Conservation (phyloP, 2,113 vertebrate genomes). For the Microcebus griseorufus region DNA sequence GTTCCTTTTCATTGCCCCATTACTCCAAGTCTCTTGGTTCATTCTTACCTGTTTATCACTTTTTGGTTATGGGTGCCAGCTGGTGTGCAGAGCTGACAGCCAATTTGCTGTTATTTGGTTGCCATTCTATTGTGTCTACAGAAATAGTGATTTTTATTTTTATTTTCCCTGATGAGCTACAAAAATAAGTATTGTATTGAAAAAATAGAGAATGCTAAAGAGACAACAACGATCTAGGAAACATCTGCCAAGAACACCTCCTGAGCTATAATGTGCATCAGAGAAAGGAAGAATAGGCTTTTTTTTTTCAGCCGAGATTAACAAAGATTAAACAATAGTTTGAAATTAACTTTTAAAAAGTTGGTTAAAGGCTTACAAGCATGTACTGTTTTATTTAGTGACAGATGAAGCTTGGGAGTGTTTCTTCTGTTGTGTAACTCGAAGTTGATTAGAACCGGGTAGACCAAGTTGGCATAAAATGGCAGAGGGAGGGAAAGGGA, state of each 20-base stretch:
- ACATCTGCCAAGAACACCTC: constrained; percentile 52
- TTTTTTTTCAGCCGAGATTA: constrained; percentile 54
- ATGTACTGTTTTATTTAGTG: constrained; percentile 70
- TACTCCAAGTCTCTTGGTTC: background rate
- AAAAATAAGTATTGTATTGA: constrained; percentile 71
- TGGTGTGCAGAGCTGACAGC: background rate
- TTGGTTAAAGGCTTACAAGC: constrained; percentile 1
- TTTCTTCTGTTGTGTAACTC: constrained; percentile 79
- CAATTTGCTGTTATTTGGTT: constrained; percentile 56
- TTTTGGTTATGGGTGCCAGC: background rate
- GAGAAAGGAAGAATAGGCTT: constrained; percentile 58
- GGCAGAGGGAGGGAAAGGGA: background rate
- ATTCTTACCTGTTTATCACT: background rate
- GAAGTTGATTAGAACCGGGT: constrained; percentile 56
- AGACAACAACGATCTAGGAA: constrained; percentile 53
- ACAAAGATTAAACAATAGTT: constrained; percentile 71
- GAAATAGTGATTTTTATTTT: background rate
- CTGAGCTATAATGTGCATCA: constrained; percentile 44
- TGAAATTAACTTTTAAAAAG: constrained; percentile 23
- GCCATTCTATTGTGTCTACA: constrained; percentile 54
- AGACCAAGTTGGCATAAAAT: background rate
- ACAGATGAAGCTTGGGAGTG: constrained; percentile 68
- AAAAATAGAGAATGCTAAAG: constrained; percentile 52
- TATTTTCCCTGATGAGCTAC: background rate
- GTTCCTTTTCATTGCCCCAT: background rate